Evolutionary conservation across 2,113 vertebrate genomes (phyloP).

Genomic region (Rousettus leschenaultii): DNA sequence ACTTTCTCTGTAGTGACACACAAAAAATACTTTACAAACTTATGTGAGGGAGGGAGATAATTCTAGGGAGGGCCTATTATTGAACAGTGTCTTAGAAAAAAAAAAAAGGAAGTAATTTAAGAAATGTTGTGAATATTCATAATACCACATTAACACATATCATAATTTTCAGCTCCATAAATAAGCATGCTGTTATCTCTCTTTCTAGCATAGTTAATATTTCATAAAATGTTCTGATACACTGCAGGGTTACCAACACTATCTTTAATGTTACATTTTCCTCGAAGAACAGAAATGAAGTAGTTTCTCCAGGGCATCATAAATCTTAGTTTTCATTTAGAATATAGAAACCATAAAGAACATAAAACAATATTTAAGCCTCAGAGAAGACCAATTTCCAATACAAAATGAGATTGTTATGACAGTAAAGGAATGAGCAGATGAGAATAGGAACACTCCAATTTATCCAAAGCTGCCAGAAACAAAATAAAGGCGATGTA

Average conservation of each 20-base stretch:
- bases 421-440: conserved; percentile 78
- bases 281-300: conserved; percentile 80
- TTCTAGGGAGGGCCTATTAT: conserved; percentile 20
- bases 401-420: conserved; percentile 78
- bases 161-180: conserved; percentile 69
- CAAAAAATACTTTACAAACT: conserved; percentile 33
- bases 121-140: conserved; percentile 77
- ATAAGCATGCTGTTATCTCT: conserved; percentile 63
- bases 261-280: conserved; percentile 81
- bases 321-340: conserved; percentile 82
- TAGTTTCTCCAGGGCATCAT: conserved; percentile 77
- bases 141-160: conserved; percentile 61
- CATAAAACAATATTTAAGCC: conserved; percentile 82
- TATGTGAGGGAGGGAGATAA: neutral
- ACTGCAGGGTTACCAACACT: conserved; percentile 73
- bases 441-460: conserved; percentile 72
- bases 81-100: conserved; percentile 42
- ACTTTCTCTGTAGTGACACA: conserved; percentile 30
- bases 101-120: conserved; percentile 51
- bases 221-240: conserved; percentile 78
- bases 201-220: conserved; percentile 74
- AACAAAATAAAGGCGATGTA: conserved; percentile 58
- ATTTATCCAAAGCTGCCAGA: conserved; percentile 68
- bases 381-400: conserved; percentile 82
- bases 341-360: conserved; percentile 78